These are phyloP conservation scores for Anguilla japonica DNA, from an alignment of 2,113 vertebrate species.

Conservation along the genomic window DNA sequence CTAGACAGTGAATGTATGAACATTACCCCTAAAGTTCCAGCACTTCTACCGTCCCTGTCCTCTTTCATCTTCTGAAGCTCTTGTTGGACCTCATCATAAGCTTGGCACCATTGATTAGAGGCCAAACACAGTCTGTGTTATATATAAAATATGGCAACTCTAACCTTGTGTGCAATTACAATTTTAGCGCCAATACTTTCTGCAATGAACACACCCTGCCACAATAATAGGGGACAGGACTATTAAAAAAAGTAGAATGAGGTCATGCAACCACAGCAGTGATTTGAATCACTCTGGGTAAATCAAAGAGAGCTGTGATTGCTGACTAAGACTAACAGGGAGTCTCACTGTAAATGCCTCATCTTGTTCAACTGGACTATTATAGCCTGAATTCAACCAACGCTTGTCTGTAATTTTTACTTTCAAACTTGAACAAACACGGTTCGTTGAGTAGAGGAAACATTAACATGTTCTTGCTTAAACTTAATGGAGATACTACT, in stretches of 20 bases:
- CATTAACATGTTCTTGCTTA: not conserved
- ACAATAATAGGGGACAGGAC: constrained; percentile 56
- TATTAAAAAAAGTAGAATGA: constrained; percentile 51
- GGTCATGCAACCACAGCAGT: constrained; percentile 11
- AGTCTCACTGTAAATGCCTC: not conserved
- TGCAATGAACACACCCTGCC: constrained; percentile 67
- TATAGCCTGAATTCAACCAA: not conserved
- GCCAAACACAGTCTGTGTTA: constrained; percentile 49
- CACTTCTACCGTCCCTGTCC: not conserved
- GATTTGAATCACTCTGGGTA: constrained; percentile 41
- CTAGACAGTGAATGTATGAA: too few relatives aligned
- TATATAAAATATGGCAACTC: constrained; percentile 59
- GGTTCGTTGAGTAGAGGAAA: not conserved
- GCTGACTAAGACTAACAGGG: not conserved
- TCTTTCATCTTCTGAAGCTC: constrained; percentile 29
- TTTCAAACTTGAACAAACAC: not conserved
- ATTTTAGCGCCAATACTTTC: constrained; percentile 59
- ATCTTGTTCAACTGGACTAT: not conserved
- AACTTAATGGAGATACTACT: not conserved
- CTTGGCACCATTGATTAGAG: constrained; percentile 68
- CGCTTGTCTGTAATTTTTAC: not conserved
- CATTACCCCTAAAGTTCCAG: too few relatives aligned
- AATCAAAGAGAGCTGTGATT: constrained; percentile 1
- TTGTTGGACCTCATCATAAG: constrained; percentile 44
- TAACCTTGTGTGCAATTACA: constrained; percentile 61